Conservation (phyloP, 2,888 invertebrate genomes). For the Eurois occulta region DNA sequence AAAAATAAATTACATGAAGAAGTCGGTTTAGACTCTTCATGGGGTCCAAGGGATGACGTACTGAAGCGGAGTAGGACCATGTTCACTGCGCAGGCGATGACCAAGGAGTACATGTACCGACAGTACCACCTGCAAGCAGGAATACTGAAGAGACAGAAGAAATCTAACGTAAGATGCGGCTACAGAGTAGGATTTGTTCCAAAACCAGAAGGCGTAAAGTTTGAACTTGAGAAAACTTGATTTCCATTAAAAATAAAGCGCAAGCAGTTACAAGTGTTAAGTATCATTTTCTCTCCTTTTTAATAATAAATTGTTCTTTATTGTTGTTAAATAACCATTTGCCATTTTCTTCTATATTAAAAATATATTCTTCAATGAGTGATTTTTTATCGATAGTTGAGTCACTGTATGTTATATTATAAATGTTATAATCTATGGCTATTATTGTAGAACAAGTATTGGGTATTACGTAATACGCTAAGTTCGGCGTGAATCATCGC, state of each 20-base stretch:
- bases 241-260: background rate
- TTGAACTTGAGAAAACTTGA: slow-evolving; percentile 5
- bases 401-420: slow-evolving; percentile 73
- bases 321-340: slow-evolving; percentile 3
- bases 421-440: slow-evolving; percentile 74
- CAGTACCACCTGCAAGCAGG: slow-evolving; percentile 87
- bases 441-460: slow-evolving; percentile 85
- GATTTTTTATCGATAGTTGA: slow-evolving; percentile 72
- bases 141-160: slow-evolving; percentile 78
- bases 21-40: slow-evolving; percentile 74
- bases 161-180: slow-evolving; percentile 73
- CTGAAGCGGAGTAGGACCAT: slow-evolving; percentile 84
- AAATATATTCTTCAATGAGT: slow-evolving; percentile 55
- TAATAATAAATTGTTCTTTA: background rate
- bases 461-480: slow-evolving; percentile 84
- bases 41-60: slow-evolving; percentile 83
- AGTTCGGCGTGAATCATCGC: slow-evolving; percentile 81
- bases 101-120: slow-evolving; percentile 88
- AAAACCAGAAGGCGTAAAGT: slow-evolving; percentile 14
- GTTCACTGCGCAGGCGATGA: slow-evolving; percentile 89
- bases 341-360: slow-evolving; percentile 13
- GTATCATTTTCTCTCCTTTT: background rate
- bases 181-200: background rate
- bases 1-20: slow-evolving; percentile 67
- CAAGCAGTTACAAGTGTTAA: background rate